Evolutionary conservation across 1,140 invertebrate genomes (phyloP).

Genomic region (Cotesia vestalis): DNA sequence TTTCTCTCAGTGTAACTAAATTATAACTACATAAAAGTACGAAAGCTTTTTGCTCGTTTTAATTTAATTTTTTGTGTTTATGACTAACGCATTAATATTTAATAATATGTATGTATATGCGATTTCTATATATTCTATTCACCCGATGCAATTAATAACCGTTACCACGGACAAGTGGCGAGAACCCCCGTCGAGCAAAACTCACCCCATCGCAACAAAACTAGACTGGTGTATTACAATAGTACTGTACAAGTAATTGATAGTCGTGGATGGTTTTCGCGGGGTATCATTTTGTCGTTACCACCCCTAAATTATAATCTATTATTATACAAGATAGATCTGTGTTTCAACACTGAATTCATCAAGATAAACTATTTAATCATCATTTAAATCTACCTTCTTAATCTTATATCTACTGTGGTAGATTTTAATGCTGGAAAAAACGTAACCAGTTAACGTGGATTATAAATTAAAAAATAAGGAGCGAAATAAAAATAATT

Average conservation of each 20-base stretch:
- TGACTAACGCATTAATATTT: background rate
- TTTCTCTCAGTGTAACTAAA: too few relatives aligned
- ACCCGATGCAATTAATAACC: constrained; percentile 29
- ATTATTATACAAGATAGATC: background rate
- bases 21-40: too few relatives aligned
- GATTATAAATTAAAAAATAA: constrained; percentile 1
- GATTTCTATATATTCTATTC: background rate
- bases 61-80: constrained; percentile 1
- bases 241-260: constrained; percentile 49
- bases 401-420: too few relatives aligned
- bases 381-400: too few relatives aligned
- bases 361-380: too few relatives aligned
- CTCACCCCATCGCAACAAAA: constrained; percentile 1
- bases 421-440: too few relatives aligned
- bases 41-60: background rate
- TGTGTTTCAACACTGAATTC: background rate
- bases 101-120: background rate
- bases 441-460: too few relatives aligned
- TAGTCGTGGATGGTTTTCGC: constrained; percentile 49
- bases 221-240: constrained; percentile 29
- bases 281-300: constrained; percentile 54
- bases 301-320: constrained; percentile 11
- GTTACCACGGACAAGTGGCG: background rate
- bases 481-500: constrained; percentile 3
- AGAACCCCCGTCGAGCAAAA: constrained; percentile 23